Conservation (phyloP, 2,113 vertebrate species). For the Anarhynchus alexandrinus region DNA sequence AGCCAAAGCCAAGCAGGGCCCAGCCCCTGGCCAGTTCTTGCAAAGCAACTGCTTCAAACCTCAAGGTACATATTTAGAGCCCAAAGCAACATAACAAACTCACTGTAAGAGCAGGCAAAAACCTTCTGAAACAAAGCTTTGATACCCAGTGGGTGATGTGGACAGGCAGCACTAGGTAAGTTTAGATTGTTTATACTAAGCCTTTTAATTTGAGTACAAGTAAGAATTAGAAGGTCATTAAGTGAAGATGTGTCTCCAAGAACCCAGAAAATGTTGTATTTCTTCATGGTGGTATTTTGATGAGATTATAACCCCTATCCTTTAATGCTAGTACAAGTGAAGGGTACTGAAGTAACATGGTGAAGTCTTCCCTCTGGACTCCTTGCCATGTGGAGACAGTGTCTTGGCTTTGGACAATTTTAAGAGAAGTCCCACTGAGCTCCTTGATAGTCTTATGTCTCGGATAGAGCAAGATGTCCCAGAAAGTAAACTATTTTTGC, state of each 20-base stretch:
- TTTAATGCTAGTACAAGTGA: background rate
- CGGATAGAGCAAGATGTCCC: background rate
- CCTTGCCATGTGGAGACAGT: background rate
- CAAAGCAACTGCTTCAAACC: background rate
- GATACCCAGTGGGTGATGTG: background rate
- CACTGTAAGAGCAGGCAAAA: background rate
- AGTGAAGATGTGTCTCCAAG: background rate
- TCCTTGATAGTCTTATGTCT: background rate
- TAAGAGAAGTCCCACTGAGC: background rate
- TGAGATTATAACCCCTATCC: background rate
- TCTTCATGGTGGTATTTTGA: background rate
- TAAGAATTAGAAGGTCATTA: background rate
- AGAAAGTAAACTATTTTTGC: background rate
- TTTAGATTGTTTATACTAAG: background rate
- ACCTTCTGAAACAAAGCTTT: background rate
- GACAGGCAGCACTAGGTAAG: background rate
- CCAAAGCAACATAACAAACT: background rate
- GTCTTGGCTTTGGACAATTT: background rate
- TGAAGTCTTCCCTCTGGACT: background rate
- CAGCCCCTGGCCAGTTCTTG: too few species aligned
- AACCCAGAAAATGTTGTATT: background rate
- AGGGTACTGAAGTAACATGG: background rate
- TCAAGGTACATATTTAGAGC: background rate
- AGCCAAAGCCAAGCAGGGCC: background rate
- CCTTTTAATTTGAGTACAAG: background rate